Evolutionary conservation across 1,140 invertebrate genomes (phyloP), one percentile per base, ranked within the genome.

Genomic region (Aphis craccivora): DNA sequence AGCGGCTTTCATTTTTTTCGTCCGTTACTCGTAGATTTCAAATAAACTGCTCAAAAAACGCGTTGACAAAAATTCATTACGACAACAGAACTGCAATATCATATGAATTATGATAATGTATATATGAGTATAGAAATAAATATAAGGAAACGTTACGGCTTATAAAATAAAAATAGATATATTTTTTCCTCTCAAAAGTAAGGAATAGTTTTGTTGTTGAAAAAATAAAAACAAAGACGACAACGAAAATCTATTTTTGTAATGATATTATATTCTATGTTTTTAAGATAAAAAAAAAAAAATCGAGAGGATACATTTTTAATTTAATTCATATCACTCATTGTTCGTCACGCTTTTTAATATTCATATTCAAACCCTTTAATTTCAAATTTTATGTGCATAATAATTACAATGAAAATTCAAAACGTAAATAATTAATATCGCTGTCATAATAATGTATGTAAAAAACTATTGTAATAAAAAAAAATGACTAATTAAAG

Each of bases 311-410:
- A 90, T 43, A 60, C 1, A 43, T 90, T 90, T 40, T 55, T 60
- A 43, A 90, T 67, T 90, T 43, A 43, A 55, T 90, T 60, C 37
- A 60, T 60, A 89, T 35, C 51, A 43, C 53, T 90, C 35, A 43
- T 48, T 87, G n/a, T 90, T 67, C 40, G 89, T 90, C 89, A 90
- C 89, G 53, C 89, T 90, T 30, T 90, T 90, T 90, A 90, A 67
- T 90, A 90, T 90, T 90, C 89, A 67, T 48, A 89, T 35, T 88
- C 43, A 35, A 55, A 60, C 89, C 89, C 55, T 90, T 67, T 37
- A 35, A 30, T 25, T 45, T 43, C 18, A 35, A 51, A 88, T 7
- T 88, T 22, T 51, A 88, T 51, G 30, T 35, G 87, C 87, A 55
- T 53, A 53, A 89, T 53, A 53, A 89, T 37, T 53, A 37, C 9